Percentiles rank a stretch among this genome's conserved stretches.
Evolutionary conservation across 1,140 invertebrate species (phyloP).

Genomic region (Tetranychus cinnabarinus): DNA sequence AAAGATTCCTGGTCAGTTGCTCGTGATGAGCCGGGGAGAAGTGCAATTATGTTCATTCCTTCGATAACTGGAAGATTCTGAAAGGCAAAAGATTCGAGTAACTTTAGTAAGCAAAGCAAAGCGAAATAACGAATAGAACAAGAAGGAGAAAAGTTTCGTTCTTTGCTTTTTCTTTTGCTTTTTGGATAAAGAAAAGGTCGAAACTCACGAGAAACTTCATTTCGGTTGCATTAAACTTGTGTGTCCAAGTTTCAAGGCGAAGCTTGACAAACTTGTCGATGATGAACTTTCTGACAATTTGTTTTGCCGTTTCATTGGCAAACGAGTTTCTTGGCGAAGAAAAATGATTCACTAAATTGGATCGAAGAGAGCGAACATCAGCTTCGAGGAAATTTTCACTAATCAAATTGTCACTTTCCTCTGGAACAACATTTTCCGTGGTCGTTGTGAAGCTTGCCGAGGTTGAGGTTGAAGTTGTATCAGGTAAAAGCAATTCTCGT

Average conservation of each 20-base stretch:
- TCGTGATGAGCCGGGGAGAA: conserved; percentile 18
- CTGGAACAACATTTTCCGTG: too few species aligned
- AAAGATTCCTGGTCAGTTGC: conserved; percentile 20
- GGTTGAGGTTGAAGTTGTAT: too few species aligned
- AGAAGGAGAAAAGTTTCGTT: too few species aligned
- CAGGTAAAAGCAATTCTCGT: too few species aligned
- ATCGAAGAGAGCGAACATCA: neutral
- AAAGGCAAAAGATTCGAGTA: neutral
- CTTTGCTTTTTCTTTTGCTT: too few species aligned
- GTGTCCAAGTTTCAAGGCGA: neutral
- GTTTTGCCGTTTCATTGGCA: neutral
- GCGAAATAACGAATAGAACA: too few species aligned
- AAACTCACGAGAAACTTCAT: neutral
- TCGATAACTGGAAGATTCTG: neutral
- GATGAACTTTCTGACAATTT: neutral
- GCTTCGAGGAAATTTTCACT: neutral
- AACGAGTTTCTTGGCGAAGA: neutral
- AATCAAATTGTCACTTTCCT: too few species aligned
- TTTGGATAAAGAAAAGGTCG: too few species aligned
- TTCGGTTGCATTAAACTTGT: neutral
- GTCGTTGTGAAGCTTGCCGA: too few species aligned
- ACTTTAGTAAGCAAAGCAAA: too few species aligned
- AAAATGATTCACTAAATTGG: neutral
- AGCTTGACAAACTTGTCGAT: neutral
- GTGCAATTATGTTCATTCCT: conserved; percentile 22